A percentile compares a stretch with the other conserved stretches of the same genome.
Conservation (phyloP, 2,113 vertebrate genomes). For the Sus scrofa region T2T-Sscrofa CM000823.6:59897001-59897500, state of each 20-base stretch:
- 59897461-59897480: neutral
- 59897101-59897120: neutral
- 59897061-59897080: neutral
- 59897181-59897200: neutral
- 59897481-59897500: neutral
- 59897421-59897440: neutral
- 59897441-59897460: neutral
- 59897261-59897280: neutral
- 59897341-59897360: neutral
- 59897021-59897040: neutral
- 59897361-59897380: neutral
- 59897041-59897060: neutral
- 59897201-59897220: neutral
- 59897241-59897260: neutral
- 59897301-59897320: neutral
- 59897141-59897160: neutral
- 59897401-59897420: neutral
- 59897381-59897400: neutral
- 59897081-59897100: neutral
- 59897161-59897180: neutral
- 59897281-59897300: neutral
- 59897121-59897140: neutral
- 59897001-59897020: neutral
- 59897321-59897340: neutral
- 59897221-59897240: neutral